A percentile compares a stretch with the other conserved stretches of the same genome.
phyloP scores from a whole-genome alignment of 2,113 vertebrate species.

The Triplophysa rosa region DNA sequence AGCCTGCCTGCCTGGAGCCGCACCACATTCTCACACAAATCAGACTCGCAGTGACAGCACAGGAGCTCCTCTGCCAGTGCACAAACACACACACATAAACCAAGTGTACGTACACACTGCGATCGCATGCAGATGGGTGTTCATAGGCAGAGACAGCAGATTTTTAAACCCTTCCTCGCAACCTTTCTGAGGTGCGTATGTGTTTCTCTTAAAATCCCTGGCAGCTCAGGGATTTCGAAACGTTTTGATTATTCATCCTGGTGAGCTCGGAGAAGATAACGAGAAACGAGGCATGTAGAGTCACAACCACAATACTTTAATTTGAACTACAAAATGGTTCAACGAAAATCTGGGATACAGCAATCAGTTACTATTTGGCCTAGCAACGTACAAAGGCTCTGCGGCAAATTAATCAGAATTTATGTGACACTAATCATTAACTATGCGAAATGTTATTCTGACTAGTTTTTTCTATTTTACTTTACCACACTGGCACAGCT shows the following conservation, averaged over 20 bases:
- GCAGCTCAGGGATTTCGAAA: slow-evolving; percentile 32
- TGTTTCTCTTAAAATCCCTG: slow-evolving; percentile 22
- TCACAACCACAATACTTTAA: slow-evolving; percentile 16
- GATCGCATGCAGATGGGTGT: slow-evolving; percentile 39
- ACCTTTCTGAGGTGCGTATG: slow-evolving; percentile 27
- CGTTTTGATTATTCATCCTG: slow-evolving; percentile 17
- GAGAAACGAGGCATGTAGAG: slow-evolving; percentile 7
- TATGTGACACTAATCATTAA: background rate
- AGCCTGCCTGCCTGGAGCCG: slow-evolving; percentile 73
- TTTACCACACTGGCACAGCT: background rate
- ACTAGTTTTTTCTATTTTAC: background rate
- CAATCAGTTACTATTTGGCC: slow-evolving; percentile 7
- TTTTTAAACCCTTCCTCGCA: slow-evolving; percentile 31
- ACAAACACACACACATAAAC: slow-evolving; percentile 36
- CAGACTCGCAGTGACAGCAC: slow-evolving; percentile 67
- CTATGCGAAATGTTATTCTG: background rate
- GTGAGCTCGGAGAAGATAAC: slow-evolving; percentile 17
- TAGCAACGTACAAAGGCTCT: background rate
- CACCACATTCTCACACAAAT: slow-evolving; percentile 70
- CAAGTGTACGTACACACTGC: slow-evolving; percentile 24
- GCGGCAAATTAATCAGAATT: background rate
- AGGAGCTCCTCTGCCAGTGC: slow-evolving; percentile 49
- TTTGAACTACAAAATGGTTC: slow-evolving; percentile 3
- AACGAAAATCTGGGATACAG: background rate
- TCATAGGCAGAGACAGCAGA: slow-evolving; percentile 31